A percentile compares a stretch with the other conserved stretches of the same genome.
phyloP scores from a whole-genome alignment of 2,888 invertebrate genomes.

The Agonopterix arenella region DNA sequence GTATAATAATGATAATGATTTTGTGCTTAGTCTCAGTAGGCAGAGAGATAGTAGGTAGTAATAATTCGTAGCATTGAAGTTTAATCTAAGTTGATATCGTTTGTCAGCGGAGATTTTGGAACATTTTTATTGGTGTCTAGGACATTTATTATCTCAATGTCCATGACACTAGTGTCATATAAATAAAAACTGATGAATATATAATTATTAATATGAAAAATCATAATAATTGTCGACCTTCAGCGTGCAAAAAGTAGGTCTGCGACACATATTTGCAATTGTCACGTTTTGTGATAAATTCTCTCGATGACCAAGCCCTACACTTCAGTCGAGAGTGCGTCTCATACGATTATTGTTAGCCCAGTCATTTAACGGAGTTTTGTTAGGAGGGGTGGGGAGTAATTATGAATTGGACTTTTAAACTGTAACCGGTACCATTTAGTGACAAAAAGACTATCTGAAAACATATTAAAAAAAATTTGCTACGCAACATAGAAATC shows the following conservation, averaged over 20 bases:
- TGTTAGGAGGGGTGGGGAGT: too few relatives aligned
- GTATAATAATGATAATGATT: too few relatives aligned
- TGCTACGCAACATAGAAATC: too few relatives aligned
- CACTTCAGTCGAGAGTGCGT: neutral
- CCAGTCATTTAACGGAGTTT: too few relatives aligned
- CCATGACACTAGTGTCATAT: constrained; percentile 54
- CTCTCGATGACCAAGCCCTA: constrained; percentile 24
- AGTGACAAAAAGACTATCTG: too few relatives aligned
- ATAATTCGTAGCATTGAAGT: constrained; percentile 1
- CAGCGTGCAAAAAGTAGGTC: constrained; percentile 65
- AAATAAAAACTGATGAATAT: constrained; percentile 43
- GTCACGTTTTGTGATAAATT: constrained; percentile 17
- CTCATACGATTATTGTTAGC: too few relatives aligned
- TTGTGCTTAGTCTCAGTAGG: too few relatives aligned
- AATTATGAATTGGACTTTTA: too few relatives aligned
- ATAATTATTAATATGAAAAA: constrained; percentile 41
- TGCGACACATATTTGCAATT: constrained; percentile 28
- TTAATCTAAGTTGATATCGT: neutral
- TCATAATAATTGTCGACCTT: constrained; percentile 57
- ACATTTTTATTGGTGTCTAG: constrained; percentile 22
- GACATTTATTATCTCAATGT: constrained; percentile 37
- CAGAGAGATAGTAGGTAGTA: neutral
- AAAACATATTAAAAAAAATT: too few relatives aligned
- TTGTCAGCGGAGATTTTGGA: constrained; percentile 7
- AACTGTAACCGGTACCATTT: too few relatives aligned